Conservation (phyloP, 2,797 vertebrate species). For the Tamandua tetradactyla region DNA sequence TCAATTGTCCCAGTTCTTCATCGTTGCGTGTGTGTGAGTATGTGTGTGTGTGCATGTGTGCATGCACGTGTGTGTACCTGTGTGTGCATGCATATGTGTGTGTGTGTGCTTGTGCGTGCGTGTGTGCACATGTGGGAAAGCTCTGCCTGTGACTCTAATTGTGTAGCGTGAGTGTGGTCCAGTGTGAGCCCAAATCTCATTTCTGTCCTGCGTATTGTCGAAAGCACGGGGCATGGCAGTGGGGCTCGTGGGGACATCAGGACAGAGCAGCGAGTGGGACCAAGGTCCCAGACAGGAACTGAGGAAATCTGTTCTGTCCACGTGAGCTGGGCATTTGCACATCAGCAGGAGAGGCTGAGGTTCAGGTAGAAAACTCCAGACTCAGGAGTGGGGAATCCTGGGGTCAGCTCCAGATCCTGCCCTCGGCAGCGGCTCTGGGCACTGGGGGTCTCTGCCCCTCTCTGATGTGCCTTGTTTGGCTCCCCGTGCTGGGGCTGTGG, state of each 20-base stretch:
- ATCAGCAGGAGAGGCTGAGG: not conserved
- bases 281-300: not conserved
- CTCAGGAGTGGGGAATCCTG: not conserved
- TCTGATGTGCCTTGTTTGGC: not conserved
- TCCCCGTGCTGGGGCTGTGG: not conserved
- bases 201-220: not conserved
- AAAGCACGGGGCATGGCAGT: not conserved
- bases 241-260: not conserved
- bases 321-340: fast-evolving
- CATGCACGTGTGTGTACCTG: not conserved
- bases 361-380: not conserved
- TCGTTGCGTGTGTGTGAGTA: not conserved
- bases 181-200: not conserved
- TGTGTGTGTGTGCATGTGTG: not conserved
- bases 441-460: not conserved
- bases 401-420: not conserved
- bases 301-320: not conserved
- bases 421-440: too few relatives aligned
- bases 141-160: not conserved
- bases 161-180: not conserved
- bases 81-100: not conserved
- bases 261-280: fast-evolving
- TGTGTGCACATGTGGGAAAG: not conserved
- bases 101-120: too few relatives aligned
- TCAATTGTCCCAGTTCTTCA: fast-evolving